Conservation (phyloP, 2,797 vertebrate genomes). For the Dermochelys coriacea region DNA sequence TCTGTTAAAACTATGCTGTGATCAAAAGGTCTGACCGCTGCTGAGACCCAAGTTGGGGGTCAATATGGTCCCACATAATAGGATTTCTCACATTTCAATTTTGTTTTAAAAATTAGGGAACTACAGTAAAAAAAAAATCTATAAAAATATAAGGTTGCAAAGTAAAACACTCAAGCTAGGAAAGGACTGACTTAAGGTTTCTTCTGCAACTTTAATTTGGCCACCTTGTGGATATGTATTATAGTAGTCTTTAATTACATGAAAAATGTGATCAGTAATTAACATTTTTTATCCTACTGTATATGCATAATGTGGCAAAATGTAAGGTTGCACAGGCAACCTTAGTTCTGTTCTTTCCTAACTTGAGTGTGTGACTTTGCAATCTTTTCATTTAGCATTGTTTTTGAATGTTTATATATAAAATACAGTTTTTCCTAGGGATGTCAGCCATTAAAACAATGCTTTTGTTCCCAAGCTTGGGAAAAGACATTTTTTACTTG, state of each 20-base stretch:
- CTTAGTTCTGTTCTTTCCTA: not conserved
- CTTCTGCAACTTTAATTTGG: not conserved
- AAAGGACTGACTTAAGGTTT: not conserved
- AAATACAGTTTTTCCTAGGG: not conserved
- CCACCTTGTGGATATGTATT: not conserved
- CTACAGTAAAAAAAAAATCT: not conserved
- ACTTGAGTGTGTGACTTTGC: not conserved
- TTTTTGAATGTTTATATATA: not conserved
- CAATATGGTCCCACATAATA: fast-evolving
- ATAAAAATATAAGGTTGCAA: not conserved
- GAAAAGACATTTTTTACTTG: not conserved
- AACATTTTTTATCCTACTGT: too few species aligned
- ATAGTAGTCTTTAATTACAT: not conserved
- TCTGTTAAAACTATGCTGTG: fast-evolving
- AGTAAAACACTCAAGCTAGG: not conserved
- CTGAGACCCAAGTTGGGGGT: not conserved
- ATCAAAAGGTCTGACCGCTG: not conserved
- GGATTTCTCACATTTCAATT: not conserved
- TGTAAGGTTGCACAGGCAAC: too few species aligned
- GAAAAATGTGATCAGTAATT: not conserved
- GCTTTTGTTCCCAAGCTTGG: not conserved
- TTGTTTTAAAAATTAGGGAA: not conserved
- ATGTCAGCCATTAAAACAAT: not conserved
- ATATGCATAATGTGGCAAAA: too few species aligned
- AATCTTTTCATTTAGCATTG: not conserved